A percentile compares a stretch with the other conserved stretches of the same genome.
Evolutionary conservation across 2,888 invertebrate genomes (phyloP).

Genomic region (Cyrtodaria siliqua): DNA sequence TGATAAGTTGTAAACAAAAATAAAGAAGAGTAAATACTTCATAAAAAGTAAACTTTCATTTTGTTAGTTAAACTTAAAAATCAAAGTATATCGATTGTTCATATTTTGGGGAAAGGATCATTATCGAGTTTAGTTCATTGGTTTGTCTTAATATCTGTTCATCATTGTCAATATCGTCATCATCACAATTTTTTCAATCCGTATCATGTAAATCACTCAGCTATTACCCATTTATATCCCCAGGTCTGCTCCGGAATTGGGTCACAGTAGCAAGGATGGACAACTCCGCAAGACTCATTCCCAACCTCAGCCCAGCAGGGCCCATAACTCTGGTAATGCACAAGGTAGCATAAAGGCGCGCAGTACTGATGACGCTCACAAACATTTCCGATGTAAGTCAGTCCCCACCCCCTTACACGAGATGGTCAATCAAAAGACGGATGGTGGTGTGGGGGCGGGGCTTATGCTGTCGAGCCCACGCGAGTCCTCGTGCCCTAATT

Average conservation of each 20-base stretch:
- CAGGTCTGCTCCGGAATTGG: constrained; percentile 85
- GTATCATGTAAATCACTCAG: too few species aligned
- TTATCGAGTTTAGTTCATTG: neutral
- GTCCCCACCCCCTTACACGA: constrained; percentile 73
- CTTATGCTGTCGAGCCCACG: constrained; percentile 15
- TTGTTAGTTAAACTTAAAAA: too few species aligned
- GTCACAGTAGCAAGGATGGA: constrained; percentile 86
- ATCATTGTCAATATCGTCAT: too few species aligned
- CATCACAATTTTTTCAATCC: too few species aligned
- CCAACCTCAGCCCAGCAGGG: constrained; percentile 85
- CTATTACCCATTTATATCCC: constrained; percentile 7
- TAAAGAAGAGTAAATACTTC: too few species aligned
- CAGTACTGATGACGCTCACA: constrained; percentile 58
- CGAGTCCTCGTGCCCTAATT: constrained; percentile 72
- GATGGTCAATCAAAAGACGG: constrained; percentile 52
- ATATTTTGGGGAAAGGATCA: neutral
- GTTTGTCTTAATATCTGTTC: neutral
- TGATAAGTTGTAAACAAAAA: too few species aligned
- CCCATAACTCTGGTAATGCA: constrained; percentile 53
- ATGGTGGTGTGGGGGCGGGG: constrained; percentile 24
- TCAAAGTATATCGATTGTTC: too few species aligned
- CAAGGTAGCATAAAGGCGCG: constrained; percentile 46
- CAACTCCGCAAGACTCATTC: constrained; percentile 87
- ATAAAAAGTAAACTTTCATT: too few species aligned
- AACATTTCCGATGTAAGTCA: constrained; percentile 78